Evolutionary conservation across 2,113 vertebrate genomes (phyloP), one percentile per base, ranked within the genome.

Genomic region (Rallus limicola): DNA sequence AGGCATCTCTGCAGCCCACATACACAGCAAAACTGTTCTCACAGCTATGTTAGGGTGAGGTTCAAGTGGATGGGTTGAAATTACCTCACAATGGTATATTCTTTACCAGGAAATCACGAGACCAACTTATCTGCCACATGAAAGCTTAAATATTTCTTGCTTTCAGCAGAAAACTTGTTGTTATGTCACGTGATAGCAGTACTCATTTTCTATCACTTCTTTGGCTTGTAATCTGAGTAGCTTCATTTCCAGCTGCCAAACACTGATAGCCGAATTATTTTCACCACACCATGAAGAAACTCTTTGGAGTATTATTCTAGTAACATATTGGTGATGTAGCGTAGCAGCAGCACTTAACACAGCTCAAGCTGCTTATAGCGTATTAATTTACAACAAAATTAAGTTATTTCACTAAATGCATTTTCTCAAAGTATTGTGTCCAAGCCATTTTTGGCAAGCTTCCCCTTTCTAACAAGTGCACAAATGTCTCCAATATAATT

Each of bases 81-180:
- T 55, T 79, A 74, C 53, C 44, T 78, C 53, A 42, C 26, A 59
- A 78, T 38, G 25, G 4, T 31, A 42, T 36, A 88, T n/a, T 9
- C 15, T 83, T 92, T 65, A 58, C 60, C 38, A 91, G 77, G 48
- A 90, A 81, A 95, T 84, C 86, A 90, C 65, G 62, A 71, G 85
- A 60, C 29, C 18, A 38, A 34, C 53, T 85, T 31, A 90, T 90
- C 60, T 70, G 29, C 56, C 62, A 60, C 16, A 5, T 36, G 65
- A 90, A 93, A 42, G 58, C 13, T 78, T 42, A 48, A 8, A 11
- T 16, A 75, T 44, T 78, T 77, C 58, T 92, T 84, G 29, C 19
- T 84, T 79, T 93, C 81, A 93, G 88, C 53, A 89, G 62, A 90
- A 91, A 92, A 71, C 25, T 24, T 69, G 18, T 10, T 85, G 68